Percentiles rank a stretch among this genome's conserved stretches.
These are phyloP conservation scores for Temnothorax curvispinosus DNA, from an alignment of 1,140 invertebrate genomes.

Conservation along the genomic window DNA sequence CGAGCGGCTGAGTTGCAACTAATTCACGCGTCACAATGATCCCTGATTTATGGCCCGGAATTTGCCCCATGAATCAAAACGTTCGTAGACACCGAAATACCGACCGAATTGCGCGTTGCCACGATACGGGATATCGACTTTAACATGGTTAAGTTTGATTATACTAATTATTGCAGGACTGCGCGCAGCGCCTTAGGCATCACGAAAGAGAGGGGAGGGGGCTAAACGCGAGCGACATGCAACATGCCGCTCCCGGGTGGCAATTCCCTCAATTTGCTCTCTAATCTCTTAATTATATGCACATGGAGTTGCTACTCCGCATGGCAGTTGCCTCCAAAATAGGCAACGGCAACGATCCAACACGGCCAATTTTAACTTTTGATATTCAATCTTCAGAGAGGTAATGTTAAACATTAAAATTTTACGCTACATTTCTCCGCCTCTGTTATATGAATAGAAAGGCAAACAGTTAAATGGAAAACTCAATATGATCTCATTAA, in stretches of 20 bases:
- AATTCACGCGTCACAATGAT: slow-evolving; percentile 48
- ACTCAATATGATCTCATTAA: not conserved
- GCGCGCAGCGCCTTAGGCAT: slow-evolving; percentile 32
- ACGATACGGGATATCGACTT: slow-evolving; percentile 34
- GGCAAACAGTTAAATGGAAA: not conserved
- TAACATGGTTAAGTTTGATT: slow-evolving; percentile 62
- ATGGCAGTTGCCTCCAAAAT: not conserved
- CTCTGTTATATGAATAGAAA: not conserved
- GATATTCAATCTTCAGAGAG: not conserved
- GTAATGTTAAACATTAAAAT: not conserved
- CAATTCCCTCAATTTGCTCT: slow-evolving; percentile 51
- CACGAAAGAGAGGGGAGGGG: not conserved
- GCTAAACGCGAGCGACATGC: slow-evolving; percentile 26
- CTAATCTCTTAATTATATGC: slow-evolving; percentile 56
- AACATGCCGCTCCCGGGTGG: slow-evolving; percentile 25
- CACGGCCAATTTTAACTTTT: not conserved
- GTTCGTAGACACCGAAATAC: not conserved
- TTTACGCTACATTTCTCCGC: not conserved
- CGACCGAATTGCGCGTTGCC: not conserved
- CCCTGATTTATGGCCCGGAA: slow-evolving; percentile 11
- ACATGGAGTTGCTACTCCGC: slow-evolving; percentile 28
- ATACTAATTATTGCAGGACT: slow-evolving; percentile 48
- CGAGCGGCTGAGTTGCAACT: slow-evolving; percentile 29
- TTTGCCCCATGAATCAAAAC: slow-evolving; percentile 36
- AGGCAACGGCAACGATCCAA: not conserved